A percentile compares a stretch with the other conserved stretches of the same genome.
Evolutionary conservation across 2,888 invertebrate species (phyloP).

Genomic region (Lepidonotus clava): DNA sequence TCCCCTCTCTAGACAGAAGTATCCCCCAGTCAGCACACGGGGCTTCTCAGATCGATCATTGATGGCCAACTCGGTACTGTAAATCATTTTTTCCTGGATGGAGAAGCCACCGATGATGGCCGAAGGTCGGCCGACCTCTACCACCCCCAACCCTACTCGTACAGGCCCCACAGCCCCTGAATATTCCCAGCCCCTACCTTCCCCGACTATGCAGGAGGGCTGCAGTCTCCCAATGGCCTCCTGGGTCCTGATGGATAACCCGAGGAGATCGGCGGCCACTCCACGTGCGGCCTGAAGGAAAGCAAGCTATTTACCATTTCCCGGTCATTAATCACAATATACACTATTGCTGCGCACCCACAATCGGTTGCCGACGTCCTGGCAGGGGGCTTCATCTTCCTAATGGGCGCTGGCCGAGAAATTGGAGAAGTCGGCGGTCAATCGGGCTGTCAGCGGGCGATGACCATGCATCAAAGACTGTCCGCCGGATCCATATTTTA

Average conservation of each 20-base stretch:
- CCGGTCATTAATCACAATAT: slow-evolving; percentile 45
- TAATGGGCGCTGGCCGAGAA: slow-evolving; percentile 26
- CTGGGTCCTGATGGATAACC: slow-evolving; percentile 24
- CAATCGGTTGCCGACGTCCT: not conserved
- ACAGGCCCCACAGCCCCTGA: not conserved
- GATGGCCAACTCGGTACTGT: not conserved
- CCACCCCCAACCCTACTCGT: not conserved
- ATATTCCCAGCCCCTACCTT: not conserved
- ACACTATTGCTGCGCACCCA: not conserved
- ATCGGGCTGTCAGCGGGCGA: not conserved
- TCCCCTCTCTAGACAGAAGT: not conserved
- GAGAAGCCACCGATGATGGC: not conserved
- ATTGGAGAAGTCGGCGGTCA: not conserved
- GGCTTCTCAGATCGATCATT: not conserved
- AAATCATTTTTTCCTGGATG: not conserved
- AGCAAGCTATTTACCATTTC: slow-evolving; percentile 44
- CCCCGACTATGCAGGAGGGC: not conserved
- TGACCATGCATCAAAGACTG: not conserved
- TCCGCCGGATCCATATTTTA: too few species aligned
- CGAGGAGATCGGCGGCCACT: not conserved
- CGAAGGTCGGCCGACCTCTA: not conserved
- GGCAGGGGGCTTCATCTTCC: slow-evolving; percentile 32
- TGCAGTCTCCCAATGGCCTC: not conserved
- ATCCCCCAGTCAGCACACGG: slow-evolving; percentile 25
- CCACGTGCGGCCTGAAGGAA: not conserved